These are phyloP conservation scores for Drosophila koepferae DNA, from an alignment of 2,888 invertebrate genomes.

Conservation along the genomic window DNA sequence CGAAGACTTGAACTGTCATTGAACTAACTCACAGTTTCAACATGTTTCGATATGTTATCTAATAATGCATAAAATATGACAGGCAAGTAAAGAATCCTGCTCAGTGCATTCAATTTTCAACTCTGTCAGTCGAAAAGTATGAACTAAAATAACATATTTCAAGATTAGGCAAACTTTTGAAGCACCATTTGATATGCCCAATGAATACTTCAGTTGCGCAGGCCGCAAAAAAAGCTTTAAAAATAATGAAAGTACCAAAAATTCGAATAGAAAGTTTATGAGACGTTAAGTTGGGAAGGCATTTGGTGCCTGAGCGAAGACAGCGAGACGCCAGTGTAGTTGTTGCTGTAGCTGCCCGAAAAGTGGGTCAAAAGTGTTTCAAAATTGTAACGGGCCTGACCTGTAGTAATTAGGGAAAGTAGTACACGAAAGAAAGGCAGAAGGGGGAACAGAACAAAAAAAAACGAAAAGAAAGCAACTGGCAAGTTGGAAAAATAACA, in stretches of 20 bases:
- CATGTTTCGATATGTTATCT: not conserved
- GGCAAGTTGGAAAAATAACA: slow-evolving; percentile 5
- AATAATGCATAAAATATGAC: not conserved
- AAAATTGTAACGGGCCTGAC: not conserved
- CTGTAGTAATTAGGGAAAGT: slow-evolving; percentile 30
- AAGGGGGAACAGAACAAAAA: not conserved
- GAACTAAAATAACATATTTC: not conserved
- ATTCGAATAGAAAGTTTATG: not conserved
- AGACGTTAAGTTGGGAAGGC: not conserved
- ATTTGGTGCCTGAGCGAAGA: not conserved
- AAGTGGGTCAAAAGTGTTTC: slow-evolving; percentile 14
- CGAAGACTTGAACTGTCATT: not conserved
- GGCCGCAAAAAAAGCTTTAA: not conserved
- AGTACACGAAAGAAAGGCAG: not conserved
- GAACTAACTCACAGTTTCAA: no score
- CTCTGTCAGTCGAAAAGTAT: not conserved
- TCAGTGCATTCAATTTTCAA: not conserved
- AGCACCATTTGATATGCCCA: not conserved
- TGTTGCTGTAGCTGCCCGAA: not conserved
- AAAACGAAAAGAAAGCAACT: not conserved
- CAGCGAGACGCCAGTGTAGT: not conserved
- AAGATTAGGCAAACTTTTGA: not conserved
- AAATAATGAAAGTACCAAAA: not conserved
- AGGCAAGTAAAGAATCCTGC: not conserved
- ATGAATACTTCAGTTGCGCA: not conserved